Percentiles rank a stretch among this genome's conserved stretches.
These are phyloP conservation scores for Thaumetopoea pityocampa DNA, from an alignment of 1,140 invertebrate species.

Conservation along the genomic window DNA sequence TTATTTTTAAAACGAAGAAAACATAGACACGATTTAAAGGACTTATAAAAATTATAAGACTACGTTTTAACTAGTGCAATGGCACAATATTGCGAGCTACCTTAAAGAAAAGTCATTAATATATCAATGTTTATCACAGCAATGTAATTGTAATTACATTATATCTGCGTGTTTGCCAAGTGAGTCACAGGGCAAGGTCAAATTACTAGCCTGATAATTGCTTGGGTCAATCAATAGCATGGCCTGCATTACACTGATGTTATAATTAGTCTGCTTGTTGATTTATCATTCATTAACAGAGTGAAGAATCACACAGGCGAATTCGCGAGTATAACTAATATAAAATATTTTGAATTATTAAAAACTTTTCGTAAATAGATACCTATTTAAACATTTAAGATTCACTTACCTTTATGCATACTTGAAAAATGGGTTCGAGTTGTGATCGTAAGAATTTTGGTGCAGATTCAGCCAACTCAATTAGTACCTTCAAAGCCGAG, in stretches of 20 bases:
- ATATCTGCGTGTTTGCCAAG: too few species aligned
- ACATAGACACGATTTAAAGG: conserved; percentile 16
- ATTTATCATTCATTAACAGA: too few species aligned
- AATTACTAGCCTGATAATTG: conserved; percentile 1
- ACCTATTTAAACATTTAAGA: conserved; percentile 2
- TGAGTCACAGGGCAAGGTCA: neutral
- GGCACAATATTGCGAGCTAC: too few species aligned
- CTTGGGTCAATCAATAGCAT: too few species aligned
- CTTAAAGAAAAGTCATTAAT: too few species aligned
- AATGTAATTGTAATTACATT: conserved; percentile 2
- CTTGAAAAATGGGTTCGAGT: conserved; percentile 90
- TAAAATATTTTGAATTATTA: too few species aligned
- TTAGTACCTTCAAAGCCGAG: conserved; percentile 91
- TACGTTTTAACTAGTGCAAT: neutral
- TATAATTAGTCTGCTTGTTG: too few species aligned
- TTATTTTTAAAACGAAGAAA: too few species aligned
- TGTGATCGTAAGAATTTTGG: conserved; percentile 95
- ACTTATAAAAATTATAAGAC: conserved; percentile 2
- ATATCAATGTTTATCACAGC: too few species aligned
- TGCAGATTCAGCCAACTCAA: conserved; percentile 94
- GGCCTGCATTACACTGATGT: too few species aligned
- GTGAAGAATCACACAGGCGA: too few species aligned
- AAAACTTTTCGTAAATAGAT: conserved; percentile 3
- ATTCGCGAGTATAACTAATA: too few species aligned
- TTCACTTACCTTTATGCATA: conserved; percentile 90